Evolutionary conservation across 2,113 vertebrate species (phyloP).

Genomic region (Tachycineta bicolor): DNA sequence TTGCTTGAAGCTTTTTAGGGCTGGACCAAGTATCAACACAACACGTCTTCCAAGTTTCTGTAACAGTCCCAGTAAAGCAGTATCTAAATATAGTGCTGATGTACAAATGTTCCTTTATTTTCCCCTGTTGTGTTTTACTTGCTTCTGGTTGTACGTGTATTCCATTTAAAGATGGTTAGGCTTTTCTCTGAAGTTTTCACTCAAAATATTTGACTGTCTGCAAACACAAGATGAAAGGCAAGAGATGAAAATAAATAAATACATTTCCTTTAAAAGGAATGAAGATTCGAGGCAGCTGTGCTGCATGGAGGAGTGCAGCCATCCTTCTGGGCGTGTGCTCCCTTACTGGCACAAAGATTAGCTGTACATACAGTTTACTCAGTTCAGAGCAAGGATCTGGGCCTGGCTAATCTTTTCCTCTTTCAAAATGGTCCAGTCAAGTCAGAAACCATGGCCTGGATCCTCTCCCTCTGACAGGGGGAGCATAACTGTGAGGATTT

Average conservation of each 20-base stretch:
- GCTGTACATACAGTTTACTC: neutral
- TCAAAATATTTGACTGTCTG: constrained; percentile 27
- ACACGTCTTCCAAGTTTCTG: constrained; percentile 52
- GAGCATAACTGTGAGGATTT: neutral
- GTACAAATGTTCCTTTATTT: constrained; percentile 49
- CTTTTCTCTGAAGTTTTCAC: constrained; percentile 18
- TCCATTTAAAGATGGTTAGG: neutral
- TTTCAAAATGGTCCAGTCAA: neutral
- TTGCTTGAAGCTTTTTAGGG: constrained; percentile 51
- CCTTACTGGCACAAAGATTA: neutral
- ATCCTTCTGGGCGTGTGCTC: constrained; percentile 25
- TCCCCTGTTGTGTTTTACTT: constrained; percentile 10
- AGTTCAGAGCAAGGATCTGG: neutral
- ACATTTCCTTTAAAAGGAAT: neutral
- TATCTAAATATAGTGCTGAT: constrained; percentile 55
- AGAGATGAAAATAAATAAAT: constrained; percentile 22
- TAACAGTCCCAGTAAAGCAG: constrained; percentile 35
- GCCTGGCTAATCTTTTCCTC: neutral
- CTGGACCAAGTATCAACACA: constrained; percentile 48
- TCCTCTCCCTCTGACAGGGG: neutral
- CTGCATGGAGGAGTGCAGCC: neutral
- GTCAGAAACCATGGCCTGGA: neutral
- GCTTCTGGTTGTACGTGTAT: neutral
- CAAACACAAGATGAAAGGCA: neutral
- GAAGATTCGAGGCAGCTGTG: neutral